Conservation (phyloP, 2,797 vertebrate genomes). For the Tadarida brasiliensis region DNA sequence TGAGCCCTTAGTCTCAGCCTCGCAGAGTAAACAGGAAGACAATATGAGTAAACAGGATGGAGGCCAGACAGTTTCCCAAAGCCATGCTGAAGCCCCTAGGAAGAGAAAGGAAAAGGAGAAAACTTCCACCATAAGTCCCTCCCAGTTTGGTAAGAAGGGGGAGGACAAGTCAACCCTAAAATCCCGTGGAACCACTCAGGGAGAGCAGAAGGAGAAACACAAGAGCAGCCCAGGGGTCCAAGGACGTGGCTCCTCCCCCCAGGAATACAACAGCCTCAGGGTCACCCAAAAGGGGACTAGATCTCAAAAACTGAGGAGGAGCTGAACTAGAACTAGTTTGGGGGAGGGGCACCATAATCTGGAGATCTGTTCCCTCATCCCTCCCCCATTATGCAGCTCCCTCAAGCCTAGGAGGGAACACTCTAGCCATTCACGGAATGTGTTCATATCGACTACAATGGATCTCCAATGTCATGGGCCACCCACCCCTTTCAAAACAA, state of each 20-base stretch:
- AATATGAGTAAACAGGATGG: neutral
- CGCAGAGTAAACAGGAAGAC: neutral
- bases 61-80: neutral
- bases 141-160: neutral
- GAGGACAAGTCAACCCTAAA: neutral
- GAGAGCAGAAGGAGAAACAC: neutral
- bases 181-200: too few relatives aligned
- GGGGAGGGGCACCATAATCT: too few relatives aligned
- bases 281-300: neutral
- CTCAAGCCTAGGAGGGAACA: neutral
- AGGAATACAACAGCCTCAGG: neutral
- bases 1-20: neutral
- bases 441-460: neutral
- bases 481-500: neutral
- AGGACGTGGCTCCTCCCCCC: neutral
- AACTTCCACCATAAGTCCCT: neutral
- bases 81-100: neutral
- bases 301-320: neutral
- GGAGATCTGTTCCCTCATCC: neutral
- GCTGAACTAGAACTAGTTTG: neutral
- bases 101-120: neutral
- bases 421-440: neutral
- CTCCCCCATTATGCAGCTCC: neutral
- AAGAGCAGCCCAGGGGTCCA: neutral
- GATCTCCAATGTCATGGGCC: neutral